Percentiles rank a stretch among this genome's conserved stretches.
Conservation (phyloP, 2,888 invertebrate species). For the Sympetrum striolatum region DNA sequence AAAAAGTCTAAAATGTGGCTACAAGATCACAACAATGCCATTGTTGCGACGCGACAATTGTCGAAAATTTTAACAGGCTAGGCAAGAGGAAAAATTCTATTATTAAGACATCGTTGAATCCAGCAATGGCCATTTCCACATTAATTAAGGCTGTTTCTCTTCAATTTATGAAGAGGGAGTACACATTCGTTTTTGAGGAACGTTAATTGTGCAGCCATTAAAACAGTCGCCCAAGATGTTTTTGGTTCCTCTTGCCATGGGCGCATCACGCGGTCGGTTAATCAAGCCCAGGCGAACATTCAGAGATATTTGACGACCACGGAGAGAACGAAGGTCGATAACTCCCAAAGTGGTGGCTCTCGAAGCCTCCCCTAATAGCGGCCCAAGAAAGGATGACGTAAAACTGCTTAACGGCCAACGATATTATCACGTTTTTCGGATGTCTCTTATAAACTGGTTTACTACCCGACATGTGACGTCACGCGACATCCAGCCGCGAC, state of each 20-base stretch:
- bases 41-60: no score
- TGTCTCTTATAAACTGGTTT: background rate
- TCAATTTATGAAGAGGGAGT: no score
- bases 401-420: background rate
- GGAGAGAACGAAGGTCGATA: background rate
- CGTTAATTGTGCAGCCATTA: no score
- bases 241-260: background rate
- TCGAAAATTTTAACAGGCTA: no score
- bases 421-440: background rate
- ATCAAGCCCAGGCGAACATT: background rate
- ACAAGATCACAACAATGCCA: no score
- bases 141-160: no score
- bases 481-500: background rate
- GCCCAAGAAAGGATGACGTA: background rate
- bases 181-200: no score
- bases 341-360: background rate
- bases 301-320: background rate
- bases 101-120: no score
- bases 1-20: no score
- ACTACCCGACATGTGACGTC: background rate
- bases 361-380: background rate
- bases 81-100: no score
- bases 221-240: no score
- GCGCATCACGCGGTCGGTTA: background rate
- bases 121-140: no score